Evolutionary conservation across 2,797 vertebrate species (phyloP), one percentile per base, ranked within the genome.

Genomic region (Scarus forsteni): DNA sequence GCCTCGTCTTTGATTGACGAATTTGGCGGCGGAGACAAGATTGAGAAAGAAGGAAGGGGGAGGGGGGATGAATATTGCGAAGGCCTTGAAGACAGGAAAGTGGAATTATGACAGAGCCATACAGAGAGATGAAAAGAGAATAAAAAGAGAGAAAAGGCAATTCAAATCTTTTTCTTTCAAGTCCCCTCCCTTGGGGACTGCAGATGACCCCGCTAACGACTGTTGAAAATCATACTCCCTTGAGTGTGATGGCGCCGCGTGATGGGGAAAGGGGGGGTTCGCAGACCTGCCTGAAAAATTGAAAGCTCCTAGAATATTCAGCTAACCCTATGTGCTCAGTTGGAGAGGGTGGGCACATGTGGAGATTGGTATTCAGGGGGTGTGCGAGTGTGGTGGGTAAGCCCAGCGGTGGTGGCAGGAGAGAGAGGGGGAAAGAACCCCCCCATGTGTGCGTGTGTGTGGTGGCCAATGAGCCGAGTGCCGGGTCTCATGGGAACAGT

Each of bases 121-220:
- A 78, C 76, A 64, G 86, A 83, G 89, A 78, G 80, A 71, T 13
- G 38, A 53, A 64, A 49, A 39, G 67, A 66, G 61, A 86, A 79
- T 76, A 85, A 84, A 87, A 77, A 71, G 48, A 57, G 39, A 76
- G 57, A 77, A 50, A 79, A 88, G 72, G 70, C 86, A 84, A 87
- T 89, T 90, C 71, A 87, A 89, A 81, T 85, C 66, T 80, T 89
- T 76, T 89, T 91, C 83, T 85, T 92, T 89, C 73, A 84, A 87
- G 75, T 73, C 70, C 69, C 27, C 78, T 86, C 86, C 89, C 83
- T 71, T 71, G 73, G 90, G 89, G 89, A 87, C 80, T 73, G 68
- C 69, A 64, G 87, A 89, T 90, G 91, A 93, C 89, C 92, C 89
- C 58, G 80, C 91, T 87, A 89, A 93, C 83, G 85, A 90, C 86